These are phyloP conservation scores for Actias luna DNA, from an alignment of 2,888 invertebrate genomes.

Conservation along the genomic window DNA sequence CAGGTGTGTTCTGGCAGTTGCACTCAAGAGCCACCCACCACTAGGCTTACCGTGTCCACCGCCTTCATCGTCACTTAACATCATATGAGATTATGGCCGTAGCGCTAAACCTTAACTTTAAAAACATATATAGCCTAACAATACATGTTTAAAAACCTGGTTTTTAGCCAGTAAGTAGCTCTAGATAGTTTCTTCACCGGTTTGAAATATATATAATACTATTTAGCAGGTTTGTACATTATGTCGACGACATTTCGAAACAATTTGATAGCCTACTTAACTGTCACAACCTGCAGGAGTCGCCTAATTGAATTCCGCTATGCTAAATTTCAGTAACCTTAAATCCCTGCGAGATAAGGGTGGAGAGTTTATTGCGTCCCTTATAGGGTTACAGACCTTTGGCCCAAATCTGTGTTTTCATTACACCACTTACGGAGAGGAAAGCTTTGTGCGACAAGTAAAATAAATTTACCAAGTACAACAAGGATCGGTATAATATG, in stretches of 20 bases:
- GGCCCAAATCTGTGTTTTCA: slow-evolving; percentile 26
- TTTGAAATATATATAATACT: too few relatives aligned
- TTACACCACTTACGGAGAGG: background rate
- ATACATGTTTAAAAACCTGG: too few relatives aligned
- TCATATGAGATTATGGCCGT: background rate
- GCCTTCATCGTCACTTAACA: background rate
- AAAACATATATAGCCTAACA: too few relatives aligned
- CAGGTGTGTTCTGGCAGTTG: too few relatives aligned
- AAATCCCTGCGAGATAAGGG: slow-evolving; percentile 16
- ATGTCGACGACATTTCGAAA: background rate
- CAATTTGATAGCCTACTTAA: background rate
- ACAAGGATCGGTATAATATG: slow-evolving; percentile 7
- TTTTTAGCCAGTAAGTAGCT: too few relatives aligned
- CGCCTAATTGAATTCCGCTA: slow-evolving; percentile 17
- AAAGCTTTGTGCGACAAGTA: background rate
- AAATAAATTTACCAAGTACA: background rate
- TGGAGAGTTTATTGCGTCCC: slow-evolving; percentile 27
- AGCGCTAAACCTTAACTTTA: background rate
- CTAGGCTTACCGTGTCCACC: too few relatives aligned
- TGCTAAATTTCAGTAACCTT: slow-evolving; percentile 8
- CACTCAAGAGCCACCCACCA: too few relatives aligned
- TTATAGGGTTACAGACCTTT: slow-evolving; percentile 26
- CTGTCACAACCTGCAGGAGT: background rate
- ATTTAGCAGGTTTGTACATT: too few relatives aligned
- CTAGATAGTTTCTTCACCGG: too few relatives aligned